Conservation (phyloP, 1,140 invertebrate species). For the Drosophila littoralis region DNA sequence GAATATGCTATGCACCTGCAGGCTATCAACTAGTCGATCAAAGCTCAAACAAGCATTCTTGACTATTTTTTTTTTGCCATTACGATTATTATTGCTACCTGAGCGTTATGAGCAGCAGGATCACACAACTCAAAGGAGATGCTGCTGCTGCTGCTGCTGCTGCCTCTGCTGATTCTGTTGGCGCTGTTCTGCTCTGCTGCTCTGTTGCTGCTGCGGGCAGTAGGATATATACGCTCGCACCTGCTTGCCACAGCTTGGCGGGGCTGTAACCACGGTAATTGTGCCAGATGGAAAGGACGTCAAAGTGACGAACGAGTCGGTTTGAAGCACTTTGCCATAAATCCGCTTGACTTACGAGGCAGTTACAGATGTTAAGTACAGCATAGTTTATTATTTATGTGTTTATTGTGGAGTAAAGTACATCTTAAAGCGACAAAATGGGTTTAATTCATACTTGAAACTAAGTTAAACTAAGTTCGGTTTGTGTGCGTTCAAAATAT, state of each 20-base stretch:
- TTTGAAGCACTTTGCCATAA: conserved; percentile 18
- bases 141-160: conserved; percentile 16
- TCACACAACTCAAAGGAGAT: conserved; percentile 43
- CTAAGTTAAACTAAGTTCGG: background rate
- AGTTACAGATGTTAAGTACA: background rate
- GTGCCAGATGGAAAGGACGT: conserved; percentile 15
- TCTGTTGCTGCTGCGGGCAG: background rate
- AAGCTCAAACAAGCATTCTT: too few relatives aligned
- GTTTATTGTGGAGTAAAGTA: background rate
- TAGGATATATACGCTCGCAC: conserved; percentile 41
- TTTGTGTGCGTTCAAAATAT: background rate
- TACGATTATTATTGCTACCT: conserved; percentile 39
- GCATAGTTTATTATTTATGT: background rate
- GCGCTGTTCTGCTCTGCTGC: conserved; percentile 30
- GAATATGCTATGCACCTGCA: background rate
- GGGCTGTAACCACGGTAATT: conserved; percentile 25
- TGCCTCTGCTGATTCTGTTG: conserved; percentile 17
- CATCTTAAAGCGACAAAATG: background rate
- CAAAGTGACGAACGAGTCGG: conserved; percentile 2
- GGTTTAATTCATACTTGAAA: background rate
- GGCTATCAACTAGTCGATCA: background rate
- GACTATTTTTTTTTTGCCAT: background rate
- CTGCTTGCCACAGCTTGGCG: conserved; percentile 28
- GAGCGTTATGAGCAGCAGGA: conserved; percentile 42
- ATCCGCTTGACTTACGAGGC: conserved; percentile 12